Evolutionary conservation across 2,888 invertebrate species (phyloP).

Genomic region (Diogma glabrata): DNA sequence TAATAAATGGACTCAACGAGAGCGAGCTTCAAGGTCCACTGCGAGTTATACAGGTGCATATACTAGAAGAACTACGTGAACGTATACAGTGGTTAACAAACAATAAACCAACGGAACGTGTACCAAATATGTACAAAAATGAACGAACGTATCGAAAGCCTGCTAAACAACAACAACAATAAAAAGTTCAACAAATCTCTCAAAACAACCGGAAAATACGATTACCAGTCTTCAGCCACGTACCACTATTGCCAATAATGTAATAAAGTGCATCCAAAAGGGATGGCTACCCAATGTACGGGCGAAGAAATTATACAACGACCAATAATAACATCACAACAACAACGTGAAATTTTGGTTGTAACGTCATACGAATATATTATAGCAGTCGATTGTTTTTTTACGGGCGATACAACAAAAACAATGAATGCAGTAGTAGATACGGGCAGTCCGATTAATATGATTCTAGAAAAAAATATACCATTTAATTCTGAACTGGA

Average conservation of each 20-base stretch:
- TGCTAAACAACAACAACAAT: too few relatives aligned
- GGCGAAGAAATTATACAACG: too few relatives aligned
- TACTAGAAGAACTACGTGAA: background rate
- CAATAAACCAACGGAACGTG: background rate
- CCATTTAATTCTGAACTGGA: too few relatives aligned
- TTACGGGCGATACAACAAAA: background rate
- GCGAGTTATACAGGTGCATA: background rate
- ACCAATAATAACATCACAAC: too few relatives aligned
- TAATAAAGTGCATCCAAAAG: background rate
- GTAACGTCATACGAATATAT: background rate
- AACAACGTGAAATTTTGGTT: background rate
- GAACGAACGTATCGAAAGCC: too few relatives aligned
- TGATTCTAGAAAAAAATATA: too few relatives aligned
- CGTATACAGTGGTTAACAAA: background rate
- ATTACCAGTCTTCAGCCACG: too few relatives aligned
- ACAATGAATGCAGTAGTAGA: background rate
- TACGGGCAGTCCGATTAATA: too few relatives aligned
- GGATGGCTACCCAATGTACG: too few relatives aligned
- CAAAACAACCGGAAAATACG: too few relatives aligned
- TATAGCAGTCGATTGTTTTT: background rate
- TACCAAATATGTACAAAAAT: background rate
- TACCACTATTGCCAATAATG: background rate
- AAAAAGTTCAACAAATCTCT: too few relatives aligned
- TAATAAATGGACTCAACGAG: too few relatives aligned
- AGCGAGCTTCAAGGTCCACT: background rate